Base-by-base conservation (phyloP, 2,113 vertebrate species). In the Microcebus griseorufus region DNA sequence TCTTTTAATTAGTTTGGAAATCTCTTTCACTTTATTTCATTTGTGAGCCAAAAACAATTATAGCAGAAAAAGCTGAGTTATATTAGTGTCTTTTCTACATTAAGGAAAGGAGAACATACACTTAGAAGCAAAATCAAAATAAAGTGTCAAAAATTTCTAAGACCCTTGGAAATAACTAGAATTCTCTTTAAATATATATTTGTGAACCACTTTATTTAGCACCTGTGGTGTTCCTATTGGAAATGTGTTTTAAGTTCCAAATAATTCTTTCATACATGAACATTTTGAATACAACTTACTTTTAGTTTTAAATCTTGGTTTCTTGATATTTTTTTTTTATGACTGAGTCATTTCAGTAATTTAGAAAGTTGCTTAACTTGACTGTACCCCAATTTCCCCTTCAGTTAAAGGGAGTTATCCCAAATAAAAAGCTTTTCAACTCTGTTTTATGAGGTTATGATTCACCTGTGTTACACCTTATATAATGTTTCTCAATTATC, bases 341-440 rank as follows among this genome's bases (percentile, higher is more conserved):
- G 85, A 27, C 37, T 88, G 53, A 80, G 85, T 93, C 78, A 93
- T 89, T 96, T 93, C 22, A 87, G n/a, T 91, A 89, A 70, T 72
- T 84, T 75, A 92, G 48, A 80, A 90, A 67, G 13, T 90, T 90
- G 20, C 64, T 60, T 73, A 72, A 96, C 34, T 92, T 93, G 32
- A 69, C 64, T 78, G 5, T 83, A 32, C 9, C 70, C 64, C 17
- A 45, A 12, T 97, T 90, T 95, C 29, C 90, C 55, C 69, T 37
- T 87, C 34, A 93, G 69, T 83, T 86, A 79, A 90, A 83, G 39
- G 78, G 58, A 93, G 60, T 88, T 96, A 92, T 13, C 23, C 12
- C 76, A 67, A 62, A 45, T 86, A 14, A 42, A 86, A 97, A 88
- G 64, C 32, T 37, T 91, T 75, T 29, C 23, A 87, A 55, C 27